Evolutionary conservation across 1,140 invertebrate genomes (phyloP), one percentile per base, ranked within the genome.

Genomic region (Drosophila erecta): DNA sequence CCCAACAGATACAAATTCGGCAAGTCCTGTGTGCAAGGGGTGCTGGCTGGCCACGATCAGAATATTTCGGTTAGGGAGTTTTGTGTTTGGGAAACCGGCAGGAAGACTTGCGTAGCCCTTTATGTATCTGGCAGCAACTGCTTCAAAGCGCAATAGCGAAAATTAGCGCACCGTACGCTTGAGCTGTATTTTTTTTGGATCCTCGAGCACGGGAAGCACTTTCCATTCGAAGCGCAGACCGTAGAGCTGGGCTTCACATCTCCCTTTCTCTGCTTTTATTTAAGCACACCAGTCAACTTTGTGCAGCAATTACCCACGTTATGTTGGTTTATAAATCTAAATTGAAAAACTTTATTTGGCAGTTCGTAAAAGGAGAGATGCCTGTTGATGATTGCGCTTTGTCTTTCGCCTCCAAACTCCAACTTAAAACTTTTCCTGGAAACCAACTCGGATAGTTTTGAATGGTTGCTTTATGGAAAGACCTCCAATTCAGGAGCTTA

Each of bases 1-100:
- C 46, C 15, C 24, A 76, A 76, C 64, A 66, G 78, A 81, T 77
- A 81, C 72, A 71, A 81, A 80, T 80, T 66, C 56, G 53, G 78
- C 55, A 58, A 57, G 60, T 59, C 44, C 54, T 44, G 60, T 35
- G 40, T 8, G 55, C 12, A 11, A 56, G 56, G 30, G 4, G n/a
- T 4, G 56, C 22, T 38, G 24, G 3, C 12, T 35, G 51, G 50
- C 73, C 47, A 33, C 33, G 37, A 38, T 38, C 40, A 33, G 35
- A 81, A 62, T 73, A 81, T 73, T 77, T 77, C 73, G 47, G 53
- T 61, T 50, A 37, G 7, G 7, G 51, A 64, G 47, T 60, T 46
- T 65, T 46, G 35, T 53, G 37, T 15, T 27, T 5, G 8, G n/a
- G 17, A 53, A 46, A 67, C 55, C 20, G 15, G 20, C 56, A 72